phyloP scores from a whole-genome alignment of 2,113 vertebrate genomes.

The Cryptotis parvus region DNA sequence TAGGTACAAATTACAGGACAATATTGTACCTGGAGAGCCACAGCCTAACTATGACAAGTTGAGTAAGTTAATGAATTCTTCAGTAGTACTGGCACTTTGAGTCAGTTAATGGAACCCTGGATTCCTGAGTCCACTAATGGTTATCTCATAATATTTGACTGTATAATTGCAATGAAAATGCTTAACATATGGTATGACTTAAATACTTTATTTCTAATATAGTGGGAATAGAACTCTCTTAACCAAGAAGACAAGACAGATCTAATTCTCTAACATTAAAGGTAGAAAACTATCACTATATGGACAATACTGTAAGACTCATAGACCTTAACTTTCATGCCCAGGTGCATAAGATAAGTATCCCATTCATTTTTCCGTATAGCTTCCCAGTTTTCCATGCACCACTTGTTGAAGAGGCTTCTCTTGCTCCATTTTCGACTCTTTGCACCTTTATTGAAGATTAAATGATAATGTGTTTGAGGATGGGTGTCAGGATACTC shows the following conservation, averaged over 20 bases:
- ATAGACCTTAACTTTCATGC: not conserved
- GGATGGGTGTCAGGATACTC: no score
- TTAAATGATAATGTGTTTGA: no score
- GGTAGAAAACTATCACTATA: not conserved
- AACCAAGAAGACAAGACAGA: not conserved
- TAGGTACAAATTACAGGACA: not conserved
- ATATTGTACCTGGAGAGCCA: not conserved
- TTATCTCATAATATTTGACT: not conserved
- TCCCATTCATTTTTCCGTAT: no score
- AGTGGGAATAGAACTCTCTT: not conserved
- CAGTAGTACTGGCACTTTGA: not conserved
- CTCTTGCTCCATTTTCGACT: no score
- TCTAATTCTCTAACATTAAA: not conserved
- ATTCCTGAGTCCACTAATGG: not conserved
- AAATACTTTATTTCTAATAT: not conserved
- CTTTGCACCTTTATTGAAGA: no score
- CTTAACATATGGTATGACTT: not conserved
- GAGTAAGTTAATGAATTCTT: no score
- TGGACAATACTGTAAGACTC: not conserved
- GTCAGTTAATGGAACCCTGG: not conserved
- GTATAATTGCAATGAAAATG: not conserved
- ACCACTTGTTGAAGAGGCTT: no score
- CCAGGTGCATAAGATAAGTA: not conserved
- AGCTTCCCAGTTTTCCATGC: no score
- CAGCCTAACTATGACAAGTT: not conserved